phyloP scores from a whole-genome alignment of 2,113 vertebrate species.

The Phalacrocorax pelagicus region DNA sequence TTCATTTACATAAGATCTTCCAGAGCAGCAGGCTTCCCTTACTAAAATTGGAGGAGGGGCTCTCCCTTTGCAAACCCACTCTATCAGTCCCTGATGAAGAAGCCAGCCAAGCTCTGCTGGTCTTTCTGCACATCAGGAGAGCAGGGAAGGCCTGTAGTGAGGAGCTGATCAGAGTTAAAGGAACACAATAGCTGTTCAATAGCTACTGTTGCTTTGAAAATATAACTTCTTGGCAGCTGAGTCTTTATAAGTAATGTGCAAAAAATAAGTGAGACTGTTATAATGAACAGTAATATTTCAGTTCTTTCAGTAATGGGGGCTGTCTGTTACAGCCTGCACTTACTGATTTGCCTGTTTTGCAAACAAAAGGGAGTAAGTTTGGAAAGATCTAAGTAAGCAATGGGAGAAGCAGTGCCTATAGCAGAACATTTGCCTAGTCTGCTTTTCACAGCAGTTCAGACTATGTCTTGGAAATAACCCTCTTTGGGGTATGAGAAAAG shows the following conservation, averaged over 20 bases:
- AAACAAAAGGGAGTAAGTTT: not conserved
- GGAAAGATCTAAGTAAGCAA: not conserved
- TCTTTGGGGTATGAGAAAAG: not conserved
- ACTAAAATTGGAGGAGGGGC: not conserved
- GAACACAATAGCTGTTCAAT: not conserved
- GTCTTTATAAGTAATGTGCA: not conserved
- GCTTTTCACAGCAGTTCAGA: not conserved
- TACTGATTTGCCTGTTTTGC: not conserved
- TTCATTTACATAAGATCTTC: not conserved
- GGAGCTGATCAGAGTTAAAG: not conserved
- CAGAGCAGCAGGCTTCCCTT: not conserved
- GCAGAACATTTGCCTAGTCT: not conserved
- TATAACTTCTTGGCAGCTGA: not conserved
- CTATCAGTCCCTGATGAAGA: not conserved
- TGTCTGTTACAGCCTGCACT: not conserved
- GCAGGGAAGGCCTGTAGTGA: not conserved
- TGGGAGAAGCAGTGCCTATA: not conserved
- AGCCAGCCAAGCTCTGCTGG: not conserved
- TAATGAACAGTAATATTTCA: not conserved
- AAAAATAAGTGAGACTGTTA: not conserved
- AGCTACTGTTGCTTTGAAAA: not conserved
- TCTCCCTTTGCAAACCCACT: rapidly evolving
- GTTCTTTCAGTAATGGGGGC: not conserved
- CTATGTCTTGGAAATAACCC: not conserved
- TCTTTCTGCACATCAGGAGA: not conserved